These are phyloP conservation scores for Agrilus cyanescens DNA, from an alignment of 2,888 invertebrate species.

Conservation along the genomic window DNA sequence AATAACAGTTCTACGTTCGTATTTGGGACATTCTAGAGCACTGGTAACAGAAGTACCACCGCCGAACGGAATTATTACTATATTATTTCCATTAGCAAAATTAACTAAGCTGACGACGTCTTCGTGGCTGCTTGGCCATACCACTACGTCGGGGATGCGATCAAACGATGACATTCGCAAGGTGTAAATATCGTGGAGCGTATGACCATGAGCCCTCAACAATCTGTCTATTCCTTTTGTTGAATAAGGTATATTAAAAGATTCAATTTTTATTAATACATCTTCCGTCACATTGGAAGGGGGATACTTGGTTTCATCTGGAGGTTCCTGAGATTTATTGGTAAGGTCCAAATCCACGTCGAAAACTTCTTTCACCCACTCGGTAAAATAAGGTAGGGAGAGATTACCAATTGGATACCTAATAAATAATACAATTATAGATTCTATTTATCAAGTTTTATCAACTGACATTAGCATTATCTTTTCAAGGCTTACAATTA, in stretches of 20 bases:
- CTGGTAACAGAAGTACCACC: conserved; percentile 92
- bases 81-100: conserved; percentile 58
- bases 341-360: conserved; percentile 47
- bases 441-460: neutral
- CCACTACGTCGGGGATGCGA: conserved; percentile 84
- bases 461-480: conserved; percentile 1
- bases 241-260: conserved; percentile 47
- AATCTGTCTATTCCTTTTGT: conserved; percentile 72
- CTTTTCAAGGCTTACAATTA: too few species aligned
- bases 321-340: conserved; percentile 44
- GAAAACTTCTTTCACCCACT: conserved; percentile 68
- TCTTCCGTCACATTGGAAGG: conserved; percentile 48
- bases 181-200: conserved; percentile 75
- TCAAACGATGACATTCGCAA: conserved; percentile 62
- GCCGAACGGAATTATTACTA: conserved; percentile 86
- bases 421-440: conserved; percentile 7
- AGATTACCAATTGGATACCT: conserved; percentile 70
- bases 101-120: conserved; percentile 73
- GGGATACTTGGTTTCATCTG: conserved; percentile 46
- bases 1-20: conserved; percentile 70
- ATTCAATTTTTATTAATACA: conserved; percentile 46
- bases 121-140: conserved; percentile 85
- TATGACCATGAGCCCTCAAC: conserved; percentile 86
- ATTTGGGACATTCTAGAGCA: conserved; percentile 69
- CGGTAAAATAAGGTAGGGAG: conserved; percentile 62